Evolutionary conservation across 2,797 vertebrate species (phyloP).

Genomic region (Momotus momota): DNA sequence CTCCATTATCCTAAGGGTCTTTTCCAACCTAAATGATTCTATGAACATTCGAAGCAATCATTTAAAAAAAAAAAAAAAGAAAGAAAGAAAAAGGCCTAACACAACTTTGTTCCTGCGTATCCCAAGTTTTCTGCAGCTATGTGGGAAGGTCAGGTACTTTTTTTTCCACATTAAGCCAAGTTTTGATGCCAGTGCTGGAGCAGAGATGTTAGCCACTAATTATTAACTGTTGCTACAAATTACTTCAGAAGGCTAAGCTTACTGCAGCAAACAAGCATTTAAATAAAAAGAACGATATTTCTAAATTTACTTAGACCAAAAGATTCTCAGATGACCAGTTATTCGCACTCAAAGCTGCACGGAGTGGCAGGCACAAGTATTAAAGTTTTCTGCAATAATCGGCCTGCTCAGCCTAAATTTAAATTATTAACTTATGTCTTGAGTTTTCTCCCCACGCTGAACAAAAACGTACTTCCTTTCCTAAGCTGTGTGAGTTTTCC

Average conservation of each 20-base stretch:
- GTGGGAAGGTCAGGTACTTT: accelerated
- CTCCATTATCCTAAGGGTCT: not conserved
- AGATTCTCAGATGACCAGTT: not conserved
- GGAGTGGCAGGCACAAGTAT: not conserved
- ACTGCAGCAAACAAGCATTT: not conserved
- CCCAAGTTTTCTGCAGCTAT: not conserved
- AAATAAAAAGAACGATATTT: not conserved
- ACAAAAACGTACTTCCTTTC: not conserved
- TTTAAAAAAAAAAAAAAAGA: accelerated
- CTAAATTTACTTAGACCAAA: not conserved
- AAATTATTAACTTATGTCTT: not conserved
- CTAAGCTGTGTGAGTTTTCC: not conserved
- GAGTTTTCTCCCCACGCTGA: not conserved
- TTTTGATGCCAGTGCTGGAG: not conserved
- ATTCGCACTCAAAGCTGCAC: not conserved
- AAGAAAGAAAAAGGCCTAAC: not conserved
- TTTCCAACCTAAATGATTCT: not conserved
- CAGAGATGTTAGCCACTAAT: not conserved
- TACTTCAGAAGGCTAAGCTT: not conserved
- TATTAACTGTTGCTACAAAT: not conserved
- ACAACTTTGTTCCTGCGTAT: not conserved
- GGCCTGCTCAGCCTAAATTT: not conserved
- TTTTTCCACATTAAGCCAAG: not conserved
- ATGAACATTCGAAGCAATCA: not conserved
- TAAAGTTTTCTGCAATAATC: not conserved